Evolutionary conservation across 2,797 vertebrate genomes (phyloP).

Genomic region (Crenuchus spilurus): DNA sequence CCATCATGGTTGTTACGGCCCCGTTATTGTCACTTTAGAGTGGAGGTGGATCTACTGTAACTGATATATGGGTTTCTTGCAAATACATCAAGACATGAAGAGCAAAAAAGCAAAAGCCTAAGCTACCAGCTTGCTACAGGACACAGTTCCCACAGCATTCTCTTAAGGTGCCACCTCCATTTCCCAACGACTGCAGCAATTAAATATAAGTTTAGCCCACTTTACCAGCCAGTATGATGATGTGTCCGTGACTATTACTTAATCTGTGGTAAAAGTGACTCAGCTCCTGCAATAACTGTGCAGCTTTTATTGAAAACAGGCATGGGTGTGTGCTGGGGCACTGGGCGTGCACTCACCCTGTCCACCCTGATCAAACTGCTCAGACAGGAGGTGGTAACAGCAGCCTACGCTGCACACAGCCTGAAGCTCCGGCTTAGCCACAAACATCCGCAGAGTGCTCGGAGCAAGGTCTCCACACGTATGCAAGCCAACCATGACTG

Average conservation of each 20-base stretch:
- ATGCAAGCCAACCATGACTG: constrained; percentile 92
- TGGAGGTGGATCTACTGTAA: too few relatives aligned
- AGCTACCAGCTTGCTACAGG: background rate
- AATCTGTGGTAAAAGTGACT: background rate
- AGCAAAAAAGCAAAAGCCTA: too few relatives aligned
- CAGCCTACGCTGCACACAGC: constrained; percentile 95
- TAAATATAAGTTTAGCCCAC: background rate
- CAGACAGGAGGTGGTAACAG: constrained; percentile 90
- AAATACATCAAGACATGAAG: too few relatives aligned
- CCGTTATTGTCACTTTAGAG: too few relatives aligned
- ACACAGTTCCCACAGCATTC: background rate
- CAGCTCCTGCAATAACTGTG: background rate
- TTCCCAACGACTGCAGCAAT: background rate
- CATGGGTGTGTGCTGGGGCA: background rate
- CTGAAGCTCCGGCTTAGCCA: constrained; percentile 85
- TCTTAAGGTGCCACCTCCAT: background rate
- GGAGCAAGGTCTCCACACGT: constrained; percentile 95
- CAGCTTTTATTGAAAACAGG: background rate
- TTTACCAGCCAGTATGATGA: background rate
- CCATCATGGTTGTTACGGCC: too few relatives aligned
- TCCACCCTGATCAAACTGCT: constrained; percentile 71
- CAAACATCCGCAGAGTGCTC: constrained; percentile 85
- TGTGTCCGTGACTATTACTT: background rate
- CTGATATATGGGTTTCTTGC: too few relatives aligned
- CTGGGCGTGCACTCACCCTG: constrained; percentile 72